These are phyloP conservation scores for Pipa parva DNA, from an alignment of 2,113 vertebrate genomes.

Conservation along the genomic window DNA sequence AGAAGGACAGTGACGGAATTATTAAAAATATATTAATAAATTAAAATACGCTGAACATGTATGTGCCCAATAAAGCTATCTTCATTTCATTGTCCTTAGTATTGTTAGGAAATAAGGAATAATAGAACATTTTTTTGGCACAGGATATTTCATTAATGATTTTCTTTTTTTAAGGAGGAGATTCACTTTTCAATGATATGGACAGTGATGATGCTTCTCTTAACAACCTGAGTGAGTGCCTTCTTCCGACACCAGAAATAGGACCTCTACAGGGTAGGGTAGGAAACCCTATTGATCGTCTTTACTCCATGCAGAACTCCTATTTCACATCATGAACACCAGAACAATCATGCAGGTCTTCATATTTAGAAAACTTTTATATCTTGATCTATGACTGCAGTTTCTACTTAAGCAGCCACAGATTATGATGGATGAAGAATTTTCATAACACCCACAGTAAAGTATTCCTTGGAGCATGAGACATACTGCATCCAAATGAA, in stretches of 20 bases:
- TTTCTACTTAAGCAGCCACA: too few relatives aligned
- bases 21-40: too few relatives aligned
- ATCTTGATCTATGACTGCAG: neutral
- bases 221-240: conserved; percentile 77
- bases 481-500: too few relatives aligned
- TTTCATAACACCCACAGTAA: neutral
- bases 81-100: too few relatives aligned
- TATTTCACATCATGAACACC: conserved; percentile 89
- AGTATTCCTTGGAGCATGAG: too few relatives aligned
- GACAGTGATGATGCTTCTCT: conserved; percentile 78
- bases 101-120: too few relatives aligned
- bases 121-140: too few relatives aligned
- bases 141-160: too few relatives aligned
- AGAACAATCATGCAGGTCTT: neutral
- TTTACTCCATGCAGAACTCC: conserved; percentile 97
- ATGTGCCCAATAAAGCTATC: too few relatives aligned
- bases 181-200: conserved; percentile 76
- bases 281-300: conserved; percentile 91
- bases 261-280: conserved; percentile 69
- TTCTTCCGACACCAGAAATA: conserved; percentile 70
- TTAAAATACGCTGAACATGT: too few relatives aligned
- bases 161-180: conserved; percentile 68
- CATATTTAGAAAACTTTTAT: neutral
- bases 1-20: too few relatives aligned
- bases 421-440: neutral